Evolutionary conservation across 2,888 invertebrate species (phyloP).

Genomic region (Pantelozetes paolii): DNA sequence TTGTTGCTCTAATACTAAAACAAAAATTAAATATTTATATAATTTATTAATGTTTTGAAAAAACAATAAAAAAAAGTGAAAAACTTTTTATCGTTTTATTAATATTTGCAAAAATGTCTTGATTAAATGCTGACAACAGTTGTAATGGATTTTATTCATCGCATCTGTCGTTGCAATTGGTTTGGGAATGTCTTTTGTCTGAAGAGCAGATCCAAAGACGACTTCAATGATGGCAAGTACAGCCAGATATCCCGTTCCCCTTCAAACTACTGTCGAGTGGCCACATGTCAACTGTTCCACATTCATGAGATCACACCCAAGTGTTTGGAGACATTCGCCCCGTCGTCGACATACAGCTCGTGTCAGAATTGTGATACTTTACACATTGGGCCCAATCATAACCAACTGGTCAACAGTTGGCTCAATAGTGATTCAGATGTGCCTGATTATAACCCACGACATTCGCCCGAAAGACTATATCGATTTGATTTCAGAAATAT

Average conservation of each 20-base stretch:
- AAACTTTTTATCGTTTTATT: too few species aligned
- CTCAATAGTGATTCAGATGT: conserved; percentile 3
- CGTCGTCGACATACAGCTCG: conserved; percentile 36
- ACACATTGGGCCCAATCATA: conserved; percentile 39
- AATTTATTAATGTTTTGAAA: too few species aligned
- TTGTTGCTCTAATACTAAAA: not conserved
- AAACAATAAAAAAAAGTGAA: too few species aligned
- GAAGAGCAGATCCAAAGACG: not conserved
- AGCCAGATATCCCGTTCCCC: conserved; percentile 14
- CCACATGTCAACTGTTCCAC: conserved; percentile 36
- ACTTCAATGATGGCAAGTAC: not conserved
- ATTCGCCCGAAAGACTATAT: not conserved
- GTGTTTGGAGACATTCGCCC: conserved; percentile 38
- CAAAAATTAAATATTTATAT: too few species aligned
- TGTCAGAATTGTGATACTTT: conserved; percentile 37
- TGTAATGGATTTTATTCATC: conserved; percentile 7
- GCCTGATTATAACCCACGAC: not conserved
- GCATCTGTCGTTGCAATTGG: conserved; percentile 13
- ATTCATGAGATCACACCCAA: conserved; percentile 38
- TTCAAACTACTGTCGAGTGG: conserved; percentile 39
- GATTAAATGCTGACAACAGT: too few species aligned
- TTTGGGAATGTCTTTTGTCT: not conserved
- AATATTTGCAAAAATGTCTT: too few species aligned
- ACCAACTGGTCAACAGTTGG: conserved; percentile 24
- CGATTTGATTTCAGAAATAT: conserved; percentile 8